phyloP scores from a whole-genome alignment of 2,113 vertebrate genomes.

The Eublepharis macularius region DNA sequence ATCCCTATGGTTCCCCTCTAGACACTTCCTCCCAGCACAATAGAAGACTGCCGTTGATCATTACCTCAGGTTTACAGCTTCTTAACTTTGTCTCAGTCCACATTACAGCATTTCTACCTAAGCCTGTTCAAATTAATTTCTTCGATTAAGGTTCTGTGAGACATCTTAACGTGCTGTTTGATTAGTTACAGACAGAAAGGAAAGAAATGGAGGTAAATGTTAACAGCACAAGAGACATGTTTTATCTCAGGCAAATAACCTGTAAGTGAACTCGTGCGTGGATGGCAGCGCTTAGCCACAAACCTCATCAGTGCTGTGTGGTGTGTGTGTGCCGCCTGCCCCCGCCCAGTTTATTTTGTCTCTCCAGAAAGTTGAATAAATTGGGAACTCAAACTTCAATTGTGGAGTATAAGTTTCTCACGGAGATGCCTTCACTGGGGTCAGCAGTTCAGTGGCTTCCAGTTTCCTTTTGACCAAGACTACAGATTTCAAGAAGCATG shows the following conservation, averaged over 20 bases:
- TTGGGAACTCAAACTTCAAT: background rate
- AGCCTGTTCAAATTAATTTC: conserved; percentile 12
- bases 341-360: background rate
- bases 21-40: background rate
- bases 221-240: background rate
- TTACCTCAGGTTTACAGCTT: conserved; percentile 10
- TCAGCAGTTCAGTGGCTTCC: conserved; percentile 3
- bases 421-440: background rate
- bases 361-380: background rate
- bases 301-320: background rate
- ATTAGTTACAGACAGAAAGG: background rate
- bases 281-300: background rate
- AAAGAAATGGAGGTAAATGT: background rate
- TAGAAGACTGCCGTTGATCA: conserved; percentile 10
- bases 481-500: background rate
- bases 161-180: background rate
- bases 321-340: no score
- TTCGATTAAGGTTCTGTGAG: background rate
- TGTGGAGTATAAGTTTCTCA: background rate
- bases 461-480: conserved; percentile 14
- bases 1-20: conserved; percentile 9
- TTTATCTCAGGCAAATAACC: background rate
- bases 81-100: background rate
- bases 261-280: background rate
- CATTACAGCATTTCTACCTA: background rate